Percentiles rank a stretch among this genome's conserved stretches.
Conservation (phyloP, 2,888 invertebrate genomes). For the Drosophila stalkeri region DNA sequence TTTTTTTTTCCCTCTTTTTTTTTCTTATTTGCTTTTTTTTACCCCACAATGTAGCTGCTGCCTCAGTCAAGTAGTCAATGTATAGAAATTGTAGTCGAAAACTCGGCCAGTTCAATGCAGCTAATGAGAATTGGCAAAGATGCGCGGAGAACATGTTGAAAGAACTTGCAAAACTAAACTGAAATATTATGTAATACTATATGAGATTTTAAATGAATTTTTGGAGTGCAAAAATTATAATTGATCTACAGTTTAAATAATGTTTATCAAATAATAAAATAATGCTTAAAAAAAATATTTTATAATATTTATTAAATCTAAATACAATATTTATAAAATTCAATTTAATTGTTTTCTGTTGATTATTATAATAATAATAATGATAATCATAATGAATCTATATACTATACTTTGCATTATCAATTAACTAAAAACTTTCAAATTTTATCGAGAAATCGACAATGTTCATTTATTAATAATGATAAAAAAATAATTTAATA, state of each 20-base stretch:
- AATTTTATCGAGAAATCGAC: too few relatives aligned
- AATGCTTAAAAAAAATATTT: too few relatives aligned
- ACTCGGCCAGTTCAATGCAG: not conserved
- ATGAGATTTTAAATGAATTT: accelerated
- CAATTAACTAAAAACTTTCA: too few relatives aligned
- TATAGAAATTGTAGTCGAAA: not conserved
- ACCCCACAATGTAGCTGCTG: conserved; percentile 11
- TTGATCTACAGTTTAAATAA: not conserved
- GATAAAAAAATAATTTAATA: too few relatives aligned
- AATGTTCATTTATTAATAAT: too few relatives aligned
- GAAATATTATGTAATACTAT: not conserved
- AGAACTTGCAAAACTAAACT: not conserved
- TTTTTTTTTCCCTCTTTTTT: not conserved
- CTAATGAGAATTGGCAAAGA: not conserved
- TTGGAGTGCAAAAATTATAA: not conserved
- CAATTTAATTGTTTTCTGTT: too few relatives aligned
- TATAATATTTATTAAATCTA: too few relatives aligned
- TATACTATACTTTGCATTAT: too few relatives aligned
- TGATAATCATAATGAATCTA: too few relatives aligned
- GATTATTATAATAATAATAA: too few relatives aligned
- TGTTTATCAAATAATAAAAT: too few relatives aligned
- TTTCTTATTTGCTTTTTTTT: not conserved
- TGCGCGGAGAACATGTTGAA: not conserved
- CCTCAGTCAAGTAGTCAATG: not conserved
- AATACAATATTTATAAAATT: too few relatives aligned